Base-by-base conservation (phyloP, 2,888 invertebrate species). In the Volucella bombylans region DNA sequence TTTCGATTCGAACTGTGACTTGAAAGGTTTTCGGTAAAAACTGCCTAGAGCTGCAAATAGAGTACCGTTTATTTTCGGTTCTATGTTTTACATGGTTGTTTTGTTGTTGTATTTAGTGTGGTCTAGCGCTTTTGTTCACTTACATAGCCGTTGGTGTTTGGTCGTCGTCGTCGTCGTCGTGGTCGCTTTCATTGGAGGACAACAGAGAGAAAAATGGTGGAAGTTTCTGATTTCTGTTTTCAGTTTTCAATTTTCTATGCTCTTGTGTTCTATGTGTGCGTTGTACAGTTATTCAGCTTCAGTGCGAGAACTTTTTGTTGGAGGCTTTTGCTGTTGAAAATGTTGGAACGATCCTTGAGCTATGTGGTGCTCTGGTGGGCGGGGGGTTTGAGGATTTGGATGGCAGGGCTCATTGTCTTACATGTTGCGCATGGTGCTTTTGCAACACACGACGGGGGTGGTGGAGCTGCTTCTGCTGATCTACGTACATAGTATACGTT, bases 51-150 rank as follows among this genome's bases (percentile, higher is more conserved):
- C 52, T 73, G 55, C 71, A 12, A 80, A 47, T 72, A 67, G 71
- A 62, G 81, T 85, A 80, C 85, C 80, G 85, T 85, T 85, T 72
- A 74, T 81, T 73, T 73, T 85, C 71, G 65, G 79, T 85, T 80
- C 76, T 71, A 68, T 50, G 43, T 45, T 72, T 67, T 71, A 59
- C 65, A 77, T 82, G 18, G n/a, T 62, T 49, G 59, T 64, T 50
- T 71, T 64, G 45, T 68, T 78, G 65, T 6, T 83, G 65, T 73
- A 62, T 74, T 69, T 39, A 62, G 61, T 39, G 59, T 68, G 39
- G 54, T 74, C 31, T 31, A 31, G 31, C 6, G 31, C 31, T 31
- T 31, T 65, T 64, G 4, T 38, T 12, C 43, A n/a, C 14, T 57
- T 45, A 45, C 31, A 15, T 18, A 49, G 54, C 15, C 47, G 10